These are phyloP conservation scores for Taeniopygia guttata DNA, from an alignment of 2,797 vertebrate species.

Conservation along the genomic window DNA sequence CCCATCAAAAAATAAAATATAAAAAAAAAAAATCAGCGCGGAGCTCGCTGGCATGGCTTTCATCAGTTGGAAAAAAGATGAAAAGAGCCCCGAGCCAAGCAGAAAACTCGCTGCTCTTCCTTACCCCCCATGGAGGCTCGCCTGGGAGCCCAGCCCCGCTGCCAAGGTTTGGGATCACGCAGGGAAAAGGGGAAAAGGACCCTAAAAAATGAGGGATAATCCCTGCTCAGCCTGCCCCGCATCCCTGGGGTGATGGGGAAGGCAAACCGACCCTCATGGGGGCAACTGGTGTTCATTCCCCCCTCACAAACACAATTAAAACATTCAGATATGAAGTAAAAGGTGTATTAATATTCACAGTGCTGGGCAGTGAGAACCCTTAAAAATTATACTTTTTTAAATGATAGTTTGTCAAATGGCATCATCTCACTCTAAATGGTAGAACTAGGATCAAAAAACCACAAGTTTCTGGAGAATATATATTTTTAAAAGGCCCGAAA, in stretches of 20 bases:
- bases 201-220: rapidly evolving
- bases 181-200: background rate
- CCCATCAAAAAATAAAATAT: slow-evolving; percentile 61
- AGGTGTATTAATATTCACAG: background rate
- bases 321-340: background rate
- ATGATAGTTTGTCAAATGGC: background rate
- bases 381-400: rapidly evolving
- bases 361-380: background rate
- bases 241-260: background rate
- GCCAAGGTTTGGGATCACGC: rapidly evolving
- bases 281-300: background rate
- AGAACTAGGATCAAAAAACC: background rate
- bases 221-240: rapidly evolving
- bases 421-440: rapidly evolving
- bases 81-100: slow-evolving; percentile 58
- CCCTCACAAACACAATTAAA: rapidly evolving
- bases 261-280: rapidly evolving
- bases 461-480: background rate
- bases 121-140: slow-evolving; percentile 60
- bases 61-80: slow-evolving; percentile 49
- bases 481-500: background rate
- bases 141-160: background rate
- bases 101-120: slow-evolving; percentile 10
- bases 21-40: slow-evolving; percentile 39
- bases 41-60: slow-evolving; percentile 40